Base-by-base conservation (phyloP, 2,113 vertebrate genomes). In the Xyliphius kryptos region DNA sequence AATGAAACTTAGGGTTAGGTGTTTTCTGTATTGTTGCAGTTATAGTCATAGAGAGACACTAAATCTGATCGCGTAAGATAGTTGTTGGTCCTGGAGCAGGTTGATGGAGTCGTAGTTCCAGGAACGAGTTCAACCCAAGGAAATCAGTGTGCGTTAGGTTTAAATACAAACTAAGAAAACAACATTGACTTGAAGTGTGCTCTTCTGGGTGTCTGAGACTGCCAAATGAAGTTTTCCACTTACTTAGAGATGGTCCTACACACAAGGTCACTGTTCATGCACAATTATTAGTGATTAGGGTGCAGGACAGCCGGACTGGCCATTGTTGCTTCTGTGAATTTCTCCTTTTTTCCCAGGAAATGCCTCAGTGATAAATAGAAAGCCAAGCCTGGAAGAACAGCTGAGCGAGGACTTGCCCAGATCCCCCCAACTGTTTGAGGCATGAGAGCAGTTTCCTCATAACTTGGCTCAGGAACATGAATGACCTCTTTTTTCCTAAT, bases 391-490 rank as follows among this genome's bases (percentile, higher is more conserved):
- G 7, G 7, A 32, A 32, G 26, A 32, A 32, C 86, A 89, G 87
- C 87, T 87, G 84, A 87, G 80, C 9, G 9, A 43, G 40, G 40
- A 43, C 40, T 43, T 43, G 40, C 80, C 83, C 75, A 61, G 68
- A 76, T 68, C 73, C 60, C 68, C 40, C 58, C 72, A 79, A 76
- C 79, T 82, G 82, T 82, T 83, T 74, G 75, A 86, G 81, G 83
- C 82, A 81, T 77, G 81, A 82, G 81, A 79, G 79, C 82, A n/a
- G 79, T 87, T 87, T 86, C 82, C 83, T 86, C 82, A 85, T 85
- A 80, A 77, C 79, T 87, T 86, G 85, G 86, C 86, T 76, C 74
- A 65, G 77, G 80, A 72, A 80, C 83, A 83, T 81, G 73, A 86
- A 84, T 87, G 81, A 86, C 82, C 79, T 83, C 82, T 85, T 85